Evolutionary conservation across 1,140 invertebrate genomes (phyloP).

Genomic region (Neuroterus valhalla): DNA sequence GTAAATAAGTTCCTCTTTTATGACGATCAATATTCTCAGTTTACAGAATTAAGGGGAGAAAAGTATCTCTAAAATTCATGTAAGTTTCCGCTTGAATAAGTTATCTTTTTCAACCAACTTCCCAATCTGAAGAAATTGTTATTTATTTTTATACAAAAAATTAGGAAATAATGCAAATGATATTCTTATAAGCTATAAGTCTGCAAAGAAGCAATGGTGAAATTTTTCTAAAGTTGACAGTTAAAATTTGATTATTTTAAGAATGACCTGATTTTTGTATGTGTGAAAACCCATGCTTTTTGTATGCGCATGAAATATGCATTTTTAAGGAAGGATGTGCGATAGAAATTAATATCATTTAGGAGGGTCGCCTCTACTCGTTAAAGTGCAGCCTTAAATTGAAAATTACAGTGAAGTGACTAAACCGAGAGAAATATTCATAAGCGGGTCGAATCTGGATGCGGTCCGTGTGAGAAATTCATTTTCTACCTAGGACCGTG

Average conservation of each 20-base stretch:
- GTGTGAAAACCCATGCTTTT: too few species aligned
- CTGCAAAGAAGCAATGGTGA: too few species aligned
- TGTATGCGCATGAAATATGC: neutral
- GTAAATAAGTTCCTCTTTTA: neutral
- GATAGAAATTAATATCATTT: conserved; percentile 20
- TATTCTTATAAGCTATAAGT: too few species aligned
- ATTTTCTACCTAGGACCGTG: conserved; percentile 50
- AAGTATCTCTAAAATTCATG: neutral
- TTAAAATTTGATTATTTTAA: too few species aligned
- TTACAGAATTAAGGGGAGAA: neutral
- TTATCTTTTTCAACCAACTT: neutral
- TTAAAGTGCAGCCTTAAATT: conserved; percentile 27
- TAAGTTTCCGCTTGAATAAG: neutral
- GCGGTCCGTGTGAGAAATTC: conserved; percentile 47
- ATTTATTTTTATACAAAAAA: too few species aligned
- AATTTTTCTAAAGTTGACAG: too few species aligned
- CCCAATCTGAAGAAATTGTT: too few species aligned
- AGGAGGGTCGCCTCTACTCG: conserved; percentile 10
- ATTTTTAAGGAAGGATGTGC: neutral
- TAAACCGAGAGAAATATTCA: conserved; percentile 49
- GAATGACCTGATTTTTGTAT: too few species aligned
- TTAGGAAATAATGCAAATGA: too few species aligned
- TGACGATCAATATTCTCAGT: neutral
- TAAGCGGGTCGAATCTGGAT: conserved; percentile 43
- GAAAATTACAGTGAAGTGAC: conserved; percentile 45